Conservation (phyloP, 2,113 vertebrate species). For the Lasiurus cinereus region DNA sequence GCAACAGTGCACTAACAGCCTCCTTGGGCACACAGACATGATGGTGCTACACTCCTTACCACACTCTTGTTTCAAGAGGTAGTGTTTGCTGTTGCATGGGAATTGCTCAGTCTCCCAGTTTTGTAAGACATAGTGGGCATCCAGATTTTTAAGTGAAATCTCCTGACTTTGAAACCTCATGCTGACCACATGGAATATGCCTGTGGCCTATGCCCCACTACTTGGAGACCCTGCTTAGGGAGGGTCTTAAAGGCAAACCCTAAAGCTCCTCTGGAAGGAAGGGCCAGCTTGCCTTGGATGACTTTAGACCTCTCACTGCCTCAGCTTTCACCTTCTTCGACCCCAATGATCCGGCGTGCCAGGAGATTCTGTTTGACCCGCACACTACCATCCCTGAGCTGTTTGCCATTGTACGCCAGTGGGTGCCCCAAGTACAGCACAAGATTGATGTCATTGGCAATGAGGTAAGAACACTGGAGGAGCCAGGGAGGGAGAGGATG, state of each 20-base stretch:
- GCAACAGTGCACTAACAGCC: background rate
- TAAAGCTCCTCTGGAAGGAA: background rate
- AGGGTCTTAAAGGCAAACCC: background rate
- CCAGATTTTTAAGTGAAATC: conserved; percentile 10
- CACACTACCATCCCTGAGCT: conserved; percentile 93
- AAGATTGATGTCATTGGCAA: conserved; percentile 95
- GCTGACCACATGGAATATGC: background rate
- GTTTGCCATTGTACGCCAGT: conserved; percentile 95
- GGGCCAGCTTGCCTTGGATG: background rate
- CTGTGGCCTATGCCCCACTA: background rate
- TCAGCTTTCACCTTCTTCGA: conserved; percentile 97
- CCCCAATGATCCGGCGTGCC: conserved; percentile 94
- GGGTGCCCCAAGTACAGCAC: conserved; percentile 97
- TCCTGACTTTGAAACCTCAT: conserved; percentile 34
- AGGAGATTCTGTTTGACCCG: conserved; percentile 93
- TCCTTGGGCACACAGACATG: background rate
- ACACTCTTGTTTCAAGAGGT: background rate
- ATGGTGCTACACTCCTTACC: background rate
- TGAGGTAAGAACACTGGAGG: conserved; percentile 87
- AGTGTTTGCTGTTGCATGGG: background rate
- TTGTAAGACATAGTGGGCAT: background rate
- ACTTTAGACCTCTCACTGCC: background rate
- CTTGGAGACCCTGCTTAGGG: background rate
- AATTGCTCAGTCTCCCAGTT: background rate
- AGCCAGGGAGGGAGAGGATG: background rate